Evolutionary conservation across 2,797 vertebrate species (phyloP), one percentile per base, ranked within the genome.

Genomic region (Hoplostethus atlanticus): DNA sequence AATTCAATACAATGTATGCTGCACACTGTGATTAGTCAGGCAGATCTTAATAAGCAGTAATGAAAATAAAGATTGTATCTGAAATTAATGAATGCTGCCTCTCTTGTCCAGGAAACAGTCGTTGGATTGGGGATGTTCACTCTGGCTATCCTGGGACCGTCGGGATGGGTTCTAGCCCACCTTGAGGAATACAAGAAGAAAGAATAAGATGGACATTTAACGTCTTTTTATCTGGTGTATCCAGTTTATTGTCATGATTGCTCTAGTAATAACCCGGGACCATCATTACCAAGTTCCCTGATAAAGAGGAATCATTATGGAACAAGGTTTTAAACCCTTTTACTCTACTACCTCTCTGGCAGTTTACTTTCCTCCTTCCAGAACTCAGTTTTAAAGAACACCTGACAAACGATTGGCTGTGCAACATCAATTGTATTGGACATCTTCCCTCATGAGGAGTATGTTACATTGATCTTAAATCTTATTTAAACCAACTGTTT

Each of bases 151-250:
- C 64, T 95, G 60, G 73, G 73, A 65, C 94, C 93, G 0, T 16
- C 91, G 0, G 93, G 89, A 28, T 95, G 92, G 91, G 13, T 95
- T 67, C 65, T 95, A 68, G 55, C 86, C 6, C 86, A 95, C 68
- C 68, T 95, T 60, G 92, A 94, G 21, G 78, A 0, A 64, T 95
- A 95, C 81, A 95, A 91, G 85, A 91, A 90, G 42, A 86, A 51
- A 60, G 82, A 85, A 1, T 93, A 76, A 93, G 38, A 44, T 47
- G 55, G 10, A 42, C 47, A 28, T 59, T 57, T 16, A 28, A 63
- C 17, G 9, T 28, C 31, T 21, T 38, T 21, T 42, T 44, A 50
- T 52, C 51, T 15, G 28, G 48, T 30, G n/a, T 16, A 6, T 59
- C 36, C 57, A 54, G 52, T 31, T 68, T 30, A 30, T 10, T 51